Evolutionary conservation across 35 echinoderm and acorn worm genomes (phyloP), one percentile per base, ranked within the genome.

Genomic region (Apostichopus californicus): DNA sequence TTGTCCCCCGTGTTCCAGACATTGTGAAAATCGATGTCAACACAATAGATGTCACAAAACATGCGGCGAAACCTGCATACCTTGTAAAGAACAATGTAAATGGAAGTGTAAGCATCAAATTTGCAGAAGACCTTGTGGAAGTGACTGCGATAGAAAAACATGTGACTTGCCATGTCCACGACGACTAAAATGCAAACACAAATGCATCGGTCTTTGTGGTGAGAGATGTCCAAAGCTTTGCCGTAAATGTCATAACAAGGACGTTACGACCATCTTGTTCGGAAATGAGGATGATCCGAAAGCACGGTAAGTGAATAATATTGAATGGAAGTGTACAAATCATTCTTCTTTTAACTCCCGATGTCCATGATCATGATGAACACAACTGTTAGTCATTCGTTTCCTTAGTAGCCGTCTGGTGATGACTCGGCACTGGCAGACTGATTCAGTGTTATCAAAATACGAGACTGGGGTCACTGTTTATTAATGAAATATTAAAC

Each of bases 181-280:
- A 70, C 1, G 13, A 54, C 92, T 96, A 5, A 11, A 84, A 18
- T 96, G 95, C 77, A 79, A 81, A 23, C 95, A 96, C 63, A 15
- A 34, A 15, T 96, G 95, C 64, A 91, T 90, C 58, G 94, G 94
- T 54, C 61, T 95, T 22, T 98, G 96, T 86, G 96, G 96, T 14
- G 96, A 98, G 65, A 92, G 77, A 9, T 98, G 96, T 59, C 96
- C 96, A 8, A 94, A 73, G 20, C 64, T 93, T 8, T 95, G 94
- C 75, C 79, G 92, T 22, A 72, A 79, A 13, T 98, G 94, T 60
- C 24, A 95, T 87, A 53, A 78, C 17, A 34, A 94, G 13, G 94
- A 93, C 68, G 94, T 95, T 7, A 93, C 94, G 22, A 87, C 73
- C 10, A 79, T 92, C 54, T 75, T 98, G 18, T 95, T 98, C 91